phyloP scores from a whole-genome alignment of 2,797 vertebrate genomes.

The Megalops cyprinoides region DNA sequence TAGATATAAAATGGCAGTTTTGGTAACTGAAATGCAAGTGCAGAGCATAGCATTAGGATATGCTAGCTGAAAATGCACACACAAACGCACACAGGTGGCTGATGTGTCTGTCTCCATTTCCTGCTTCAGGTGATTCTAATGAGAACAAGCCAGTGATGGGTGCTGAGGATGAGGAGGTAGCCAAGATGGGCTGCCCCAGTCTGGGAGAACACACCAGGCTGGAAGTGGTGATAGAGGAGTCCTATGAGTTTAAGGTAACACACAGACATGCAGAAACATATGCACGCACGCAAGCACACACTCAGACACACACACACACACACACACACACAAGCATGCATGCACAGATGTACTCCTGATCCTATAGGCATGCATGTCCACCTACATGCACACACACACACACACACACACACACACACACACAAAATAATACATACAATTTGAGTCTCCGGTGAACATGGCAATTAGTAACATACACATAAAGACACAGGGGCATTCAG shows the following conservation, averaged over 20 bases:
- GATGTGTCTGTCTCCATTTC: conserved; percentile 15
- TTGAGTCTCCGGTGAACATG: background rate
- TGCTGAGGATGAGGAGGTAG: conserved; percentile 74
- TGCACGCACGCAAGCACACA: background rate
- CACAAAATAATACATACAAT: background rate
- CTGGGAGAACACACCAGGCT: conserved; percentile 76
- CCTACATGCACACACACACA: background rate
- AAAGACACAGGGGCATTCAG: no score
- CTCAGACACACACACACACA: background rate
- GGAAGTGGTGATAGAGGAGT: conserved; percentile 83
- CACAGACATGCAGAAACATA: background rate
- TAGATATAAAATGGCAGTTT: background rate
- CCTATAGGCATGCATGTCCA: background rate
- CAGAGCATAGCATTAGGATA: background rate
- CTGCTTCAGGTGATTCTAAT: conserved; percentile 73
- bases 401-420: conserved; percentile 22
- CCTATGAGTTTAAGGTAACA: conserved; percentile 84
- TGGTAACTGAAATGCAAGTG: no score
- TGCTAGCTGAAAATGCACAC: no score
- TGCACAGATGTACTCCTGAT: background rate
- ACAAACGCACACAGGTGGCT: no score
- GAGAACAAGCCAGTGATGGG: conserved; percentile 76
- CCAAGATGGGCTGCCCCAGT: conserved; percentile 80
- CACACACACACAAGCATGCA: conserved; percentile 12
- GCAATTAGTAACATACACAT: no score